Percentiles rank a stretch among this genome's conserved stretches.
These are phyloP conservation scores for Clamator glandarius DNA, from an alignment of 2,797 vertebrate species.

Conservation along the genomic window DNA sequence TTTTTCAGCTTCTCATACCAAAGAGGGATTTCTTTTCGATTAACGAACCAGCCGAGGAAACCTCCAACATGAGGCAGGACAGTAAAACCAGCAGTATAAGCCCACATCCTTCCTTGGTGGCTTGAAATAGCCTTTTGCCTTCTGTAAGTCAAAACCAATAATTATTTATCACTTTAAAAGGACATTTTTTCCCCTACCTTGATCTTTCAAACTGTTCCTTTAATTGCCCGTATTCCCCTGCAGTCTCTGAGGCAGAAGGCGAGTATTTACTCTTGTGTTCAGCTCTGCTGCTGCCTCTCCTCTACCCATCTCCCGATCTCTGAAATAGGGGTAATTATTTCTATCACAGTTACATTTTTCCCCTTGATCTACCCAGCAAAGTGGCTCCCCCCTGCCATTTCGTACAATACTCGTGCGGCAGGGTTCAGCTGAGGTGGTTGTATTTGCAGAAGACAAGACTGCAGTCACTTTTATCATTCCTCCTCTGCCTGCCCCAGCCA, in stretches of 20 bases:
- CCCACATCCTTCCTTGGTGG: slow-evolving; percentile 61
- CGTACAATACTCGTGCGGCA: neutral
- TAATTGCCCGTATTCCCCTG: neutral
- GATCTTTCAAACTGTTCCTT: neutral
- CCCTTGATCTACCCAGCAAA: neutral
- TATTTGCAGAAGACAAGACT: neutral
- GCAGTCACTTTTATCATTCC: neutral
- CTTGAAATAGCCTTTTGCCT: neutral
- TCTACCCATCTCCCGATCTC: neutral
- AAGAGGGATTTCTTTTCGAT: neutral
- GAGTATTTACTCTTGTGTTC: neutral
- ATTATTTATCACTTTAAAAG: neutral
- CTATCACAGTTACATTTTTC: neutral
- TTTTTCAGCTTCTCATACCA: slow-evolving; percentile 75
- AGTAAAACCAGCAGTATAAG: slow-evolving; percentile 67
- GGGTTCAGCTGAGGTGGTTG: neutral
- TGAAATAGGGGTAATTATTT: neutral
- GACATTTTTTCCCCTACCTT: neutral
- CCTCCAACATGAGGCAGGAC: slow-evolving; percentile 75
- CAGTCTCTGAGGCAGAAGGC: neutral
- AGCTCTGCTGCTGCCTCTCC: neutral
- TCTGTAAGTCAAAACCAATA: neutral
- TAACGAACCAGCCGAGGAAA: slow-evolving; percentile 71
- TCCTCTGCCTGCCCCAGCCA: neutral
- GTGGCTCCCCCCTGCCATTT: neutral